These are phyloP conservation scores for Trissolcus brochymenae DNA, from an alignment of 2,888 invertebrate genomes.

Conservation along the genomic window DNA sequence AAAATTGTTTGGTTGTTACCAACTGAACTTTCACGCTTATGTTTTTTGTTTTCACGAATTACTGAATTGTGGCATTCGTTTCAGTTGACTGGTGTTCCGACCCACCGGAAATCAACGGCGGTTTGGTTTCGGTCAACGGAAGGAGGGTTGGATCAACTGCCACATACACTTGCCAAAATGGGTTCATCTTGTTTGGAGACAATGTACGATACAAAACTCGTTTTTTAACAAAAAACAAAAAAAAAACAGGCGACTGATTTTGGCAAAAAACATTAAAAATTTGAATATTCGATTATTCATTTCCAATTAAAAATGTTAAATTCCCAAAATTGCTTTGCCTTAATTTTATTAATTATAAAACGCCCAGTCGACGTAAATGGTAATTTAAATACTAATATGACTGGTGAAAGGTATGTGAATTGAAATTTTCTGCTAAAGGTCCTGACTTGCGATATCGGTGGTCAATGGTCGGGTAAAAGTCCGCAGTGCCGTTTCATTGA, in stretches of 20 bases:
- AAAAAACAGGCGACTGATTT: too few relatives aligned
- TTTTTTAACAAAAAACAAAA: constrained; percentile 37
- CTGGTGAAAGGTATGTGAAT: constrained; percentile 55
- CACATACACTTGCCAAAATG: constrained; percentile 87
- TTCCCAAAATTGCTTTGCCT: not conserved
- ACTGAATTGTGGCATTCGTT: constrained; percentile 46
- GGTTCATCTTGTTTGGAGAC: constrained; percentile 89
- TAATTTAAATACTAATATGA: constrained; percentile 36
- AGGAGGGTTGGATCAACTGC: constrained; percentile 88
- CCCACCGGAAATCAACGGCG: constrained; percentile 87
- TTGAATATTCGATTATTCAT: too few relatives aligned
- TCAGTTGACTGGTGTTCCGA: constrained; percentile 90
- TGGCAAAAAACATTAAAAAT: too few relatives aligned
- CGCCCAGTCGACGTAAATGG: constrained; percentile 29
- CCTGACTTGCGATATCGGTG: constrained; percentile 89
- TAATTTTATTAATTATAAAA: too few relatives aligned
- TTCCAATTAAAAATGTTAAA: too few relatives aligned
- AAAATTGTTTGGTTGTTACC: too few relatives aligned
- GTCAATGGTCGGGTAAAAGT: constrained; percentile 88
- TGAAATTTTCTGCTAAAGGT: constrained; percentile 77
- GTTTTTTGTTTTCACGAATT: constrained; percentile 8
- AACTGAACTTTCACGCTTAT: not conserved
- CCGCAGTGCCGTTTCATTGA: constrained; percentile 92
- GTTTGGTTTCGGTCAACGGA: constrained; percentile 83
- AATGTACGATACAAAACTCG: constrained; percentile 78